Evolutionary conservation across 2,888 invertebrate genomes (phyloP).

Genomic region (Griposia aprilina): DNA sequence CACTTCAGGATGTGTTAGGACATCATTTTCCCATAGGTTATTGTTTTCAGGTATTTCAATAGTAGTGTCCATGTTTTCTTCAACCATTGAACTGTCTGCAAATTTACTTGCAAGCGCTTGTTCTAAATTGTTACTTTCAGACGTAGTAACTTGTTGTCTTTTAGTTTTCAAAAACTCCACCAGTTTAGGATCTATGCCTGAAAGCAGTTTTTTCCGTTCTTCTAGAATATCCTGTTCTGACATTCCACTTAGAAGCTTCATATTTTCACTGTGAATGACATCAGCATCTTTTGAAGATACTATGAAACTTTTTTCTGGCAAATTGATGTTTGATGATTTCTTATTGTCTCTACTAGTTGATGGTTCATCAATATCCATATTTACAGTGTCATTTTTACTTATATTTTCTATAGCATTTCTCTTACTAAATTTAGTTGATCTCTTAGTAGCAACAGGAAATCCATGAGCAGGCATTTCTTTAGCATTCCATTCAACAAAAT

Average conservation of each 20-base stretch:
- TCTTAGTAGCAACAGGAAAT: slow-evolving; percentile 88
- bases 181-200: slow-evolving; percentile 92
- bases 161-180: slow-evolving; percentile 91
- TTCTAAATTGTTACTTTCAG: slow-evolving; percentile 36
- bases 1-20: slow-evolving; percentile 91
- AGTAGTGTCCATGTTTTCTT: slow-evolving; percentile 78
- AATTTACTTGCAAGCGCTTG: slow-evolving; percentile 25
- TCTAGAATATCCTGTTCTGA: slow-evolving; percentile 93
- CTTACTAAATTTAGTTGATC: slow-evolving; percentile 77
- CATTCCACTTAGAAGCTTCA: slow-evolving; percentile 92
- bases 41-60: slow-evolving; percentile 70
- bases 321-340: slow-evolving; percentile 63
- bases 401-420: slow-evolving; percentile 67
- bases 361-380: slow-evolving; percentile 79
- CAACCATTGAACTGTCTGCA: slow-evolving; percentile 18
- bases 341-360: slow-evolving; percentile 44
- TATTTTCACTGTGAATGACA: slow-evolving; percentile 94
- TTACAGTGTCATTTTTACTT: slow-evolving; percentile 27
- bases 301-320: slow-evolving; percentile 86
- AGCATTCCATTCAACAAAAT: slow-evolving; percentile 67
- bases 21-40: slow-evolving; percentile 89
- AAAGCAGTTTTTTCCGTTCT: slow-evolving; percentile 93
- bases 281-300: slow-evolving; percentile 86
- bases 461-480: slow-evolving; percentile 82
- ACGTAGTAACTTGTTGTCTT: slow-evolving; percentile 66